These are phyloP conservation scores for Drosophila malerkotliana DNA, from an alignment of 1,140 invertebrate genomes.

Conservation along the genomic window DNA sequence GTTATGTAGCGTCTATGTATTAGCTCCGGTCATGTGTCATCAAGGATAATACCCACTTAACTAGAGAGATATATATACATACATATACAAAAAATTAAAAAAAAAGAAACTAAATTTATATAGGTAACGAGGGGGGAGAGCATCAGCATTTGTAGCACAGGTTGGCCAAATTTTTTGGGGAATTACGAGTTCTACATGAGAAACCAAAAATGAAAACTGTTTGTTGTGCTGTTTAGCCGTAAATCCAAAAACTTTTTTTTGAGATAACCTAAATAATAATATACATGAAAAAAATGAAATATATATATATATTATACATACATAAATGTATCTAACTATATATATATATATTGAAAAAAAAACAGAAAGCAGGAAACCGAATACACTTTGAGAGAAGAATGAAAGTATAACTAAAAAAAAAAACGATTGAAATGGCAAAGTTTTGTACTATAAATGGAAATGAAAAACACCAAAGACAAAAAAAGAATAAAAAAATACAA, in stretches of 20 bases:
- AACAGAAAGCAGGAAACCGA: neutral
- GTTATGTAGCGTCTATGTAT: constrained; percentile 17
- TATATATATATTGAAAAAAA: too few species aligned
- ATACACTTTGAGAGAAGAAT: constrained; percentile 2
- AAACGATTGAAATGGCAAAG: constrained; percentile 32
- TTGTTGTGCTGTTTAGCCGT: constrained; percentile 67
- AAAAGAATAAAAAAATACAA: constrained; percentile 15
- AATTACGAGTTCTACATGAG: constrained; percentile 12
- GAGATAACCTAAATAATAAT: constrained; percentile 41
- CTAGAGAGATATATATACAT: constrained; percentile 26
- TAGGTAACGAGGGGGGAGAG: constrained; percentile 18
- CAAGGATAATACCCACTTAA: constrained; percentile 31
- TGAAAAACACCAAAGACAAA: constrained; percentile 63
- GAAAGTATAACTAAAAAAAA: neutral
- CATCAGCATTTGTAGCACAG: constrained; percentile 61
- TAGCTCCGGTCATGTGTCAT: constrained; percentile 29
- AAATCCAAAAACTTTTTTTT: constrained; percentile 57
- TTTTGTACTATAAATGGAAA: constrained; percentile 69
- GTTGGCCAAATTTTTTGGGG: constrained; percentile 66
- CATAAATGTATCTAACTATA: constrained; percentile 30
- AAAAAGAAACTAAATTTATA: constrained; percentile 17
- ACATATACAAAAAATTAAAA: constrained; percentile 7
- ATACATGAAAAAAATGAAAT: constrained; percentile 15
- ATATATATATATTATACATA: constrained; percentile 28
- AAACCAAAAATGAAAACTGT: constrained; percentile 39